Conservation (phyloP, 2,888 invertebrate genomes). For the Abrostola triplasia region DNA sequence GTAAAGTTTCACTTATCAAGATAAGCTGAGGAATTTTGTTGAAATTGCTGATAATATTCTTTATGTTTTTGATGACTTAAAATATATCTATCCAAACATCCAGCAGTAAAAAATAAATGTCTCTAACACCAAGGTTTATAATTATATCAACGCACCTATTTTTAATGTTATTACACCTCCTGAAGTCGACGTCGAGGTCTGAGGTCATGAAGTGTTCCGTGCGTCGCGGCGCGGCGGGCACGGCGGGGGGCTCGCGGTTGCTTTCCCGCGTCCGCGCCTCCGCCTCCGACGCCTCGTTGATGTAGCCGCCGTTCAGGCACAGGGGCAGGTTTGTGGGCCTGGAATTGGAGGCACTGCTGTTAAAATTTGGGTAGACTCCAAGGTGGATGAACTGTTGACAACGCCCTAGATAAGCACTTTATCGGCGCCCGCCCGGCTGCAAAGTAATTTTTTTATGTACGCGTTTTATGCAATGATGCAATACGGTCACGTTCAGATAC, state of each 20-base stretch:
- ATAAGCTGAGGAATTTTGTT: too few relatives aligned
- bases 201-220: conserved; percentile 60
- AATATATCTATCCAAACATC: too few relatives aligned
- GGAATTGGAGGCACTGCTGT: conserved; percentile 52
- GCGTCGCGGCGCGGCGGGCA: conserved; percentile 59
- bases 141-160: conserved; percentile 77
- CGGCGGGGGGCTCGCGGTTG: conserved; percentile 68
- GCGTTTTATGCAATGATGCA: too few relatives aligned
- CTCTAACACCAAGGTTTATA: background rate
- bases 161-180: conserved; percentile 89
- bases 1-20: too few relatives aligned
- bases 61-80: too few relatives aligned
- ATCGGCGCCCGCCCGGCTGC: too few relatives aligned
- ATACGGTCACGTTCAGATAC: too few relatives aligned
- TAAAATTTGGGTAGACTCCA: background rate
- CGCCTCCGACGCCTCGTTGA: conserved; percentile 93
- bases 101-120: too few relatives aligned
- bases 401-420: too few relatives aligned
- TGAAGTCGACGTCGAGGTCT: conserved; percentile 73
- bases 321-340: conserved; percentile 91
- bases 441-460: too few relatives aligned
- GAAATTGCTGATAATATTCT: too few relatives aligned
- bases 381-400: too few relatives aligned
- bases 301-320: conserved; percentile 93
- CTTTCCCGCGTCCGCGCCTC: conserved; percentile 79